Base-by-base conservation (phyloP, 1,140 invertebrate species). In the Caenorhabditis briggsae region DNA sequence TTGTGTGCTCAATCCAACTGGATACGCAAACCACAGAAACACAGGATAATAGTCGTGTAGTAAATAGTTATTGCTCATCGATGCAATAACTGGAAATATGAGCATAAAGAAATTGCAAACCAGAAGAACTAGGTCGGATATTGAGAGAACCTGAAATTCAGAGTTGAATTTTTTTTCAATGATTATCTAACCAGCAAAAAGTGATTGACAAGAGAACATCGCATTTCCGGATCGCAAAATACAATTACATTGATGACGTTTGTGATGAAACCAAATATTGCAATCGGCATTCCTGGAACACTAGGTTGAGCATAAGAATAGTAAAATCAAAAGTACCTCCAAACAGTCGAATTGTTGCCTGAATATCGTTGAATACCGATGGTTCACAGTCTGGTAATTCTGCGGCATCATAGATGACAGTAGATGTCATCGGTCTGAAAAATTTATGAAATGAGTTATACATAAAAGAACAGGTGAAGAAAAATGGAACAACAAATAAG, bases 91-190 rank as follows among this genome's bases (percentile, higher is more conserved):
- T 16, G 91, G 91, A 46, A 92, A 87, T 23, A 92, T 88, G 33
- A 92, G 89, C 74, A 92, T 92, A 83, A 90, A 92, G 83, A 92
- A 92, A 64, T 92, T 92, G 86, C 91, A 92, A 11, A 91, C 33
- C 12, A 92, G 82, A 33, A 92, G 90, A 8, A 92, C 46, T 6
- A 92, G 74, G 64, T 92, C 91, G 88, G 83, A 89, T 33, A 85
- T 90, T 78, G 87, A 90, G 20, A 87, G 58, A 8, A 83, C 82
- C 74, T 86, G 53, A 55, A 86, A 48, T 25, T 9, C 16, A n/a
- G 16, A 18, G 20, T 11, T 12, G 20, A 88, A 48, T 82, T 23
- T 41, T 18, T 25, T 33, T 87, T 6, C 8, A 25, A 65, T 50
- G n/a, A 48, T 23, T n/a, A 18, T 41, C 43, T 20, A 8, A 83